These are phyloP conservation scores for Heptranchias perlo DNA, from an alignment of 2,113 vertebrate genomes.

Conservation along the genomic window DNA sequence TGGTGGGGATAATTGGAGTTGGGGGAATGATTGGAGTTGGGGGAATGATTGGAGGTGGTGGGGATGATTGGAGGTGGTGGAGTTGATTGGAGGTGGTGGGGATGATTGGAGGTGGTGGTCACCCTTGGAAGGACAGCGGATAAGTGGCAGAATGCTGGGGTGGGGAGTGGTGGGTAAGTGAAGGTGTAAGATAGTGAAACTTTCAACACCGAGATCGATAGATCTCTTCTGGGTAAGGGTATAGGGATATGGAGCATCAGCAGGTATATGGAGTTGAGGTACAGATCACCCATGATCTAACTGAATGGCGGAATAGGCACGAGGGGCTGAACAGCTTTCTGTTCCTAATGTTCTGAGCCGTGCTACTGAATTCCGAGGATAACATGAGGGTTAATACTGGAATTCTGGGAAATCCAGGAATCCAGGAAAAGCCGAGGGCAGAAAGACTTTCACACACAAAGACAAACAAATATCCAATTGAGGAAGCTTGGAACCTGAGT, in stretches of 20 bases:
- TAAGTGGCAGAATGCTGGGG: not conserved
- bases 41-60: not conserved
- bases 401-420: not conserved
- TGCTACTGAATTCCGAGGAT: not conserved
- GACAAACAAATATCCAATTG: not conserved
- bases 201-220: not conserved
- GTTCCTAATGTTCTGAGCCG: not conserved
- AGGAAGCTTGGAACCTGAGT: conserved; percentile 44
- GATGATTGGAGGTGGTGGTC: not conserved
- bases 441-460: not conserved
- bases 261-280: not conserved
- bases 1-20: too few relatives aligned
- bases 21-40: too few relatives aligned
- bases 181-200: not conserved
- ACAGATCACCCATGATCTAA: not conserved
- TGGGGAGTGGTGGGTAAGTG: not conserved
- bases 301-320: not conserved
- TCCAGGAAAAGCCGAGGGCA: not conserved
- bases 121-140: not conserved
- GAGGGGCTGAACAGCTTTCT: not conserved
- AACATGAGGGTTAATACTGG: not conserved
- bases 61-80: too few relatives aligned
- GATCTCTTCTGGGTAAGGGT: not conserved
- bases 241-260: not conserved
- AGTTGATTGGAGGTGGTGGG: too few relatives aligned